phyloP scores from a whole-genome alignment of 2,113 vertebrate genomes.

The Guaruba guarouba region DNA sequence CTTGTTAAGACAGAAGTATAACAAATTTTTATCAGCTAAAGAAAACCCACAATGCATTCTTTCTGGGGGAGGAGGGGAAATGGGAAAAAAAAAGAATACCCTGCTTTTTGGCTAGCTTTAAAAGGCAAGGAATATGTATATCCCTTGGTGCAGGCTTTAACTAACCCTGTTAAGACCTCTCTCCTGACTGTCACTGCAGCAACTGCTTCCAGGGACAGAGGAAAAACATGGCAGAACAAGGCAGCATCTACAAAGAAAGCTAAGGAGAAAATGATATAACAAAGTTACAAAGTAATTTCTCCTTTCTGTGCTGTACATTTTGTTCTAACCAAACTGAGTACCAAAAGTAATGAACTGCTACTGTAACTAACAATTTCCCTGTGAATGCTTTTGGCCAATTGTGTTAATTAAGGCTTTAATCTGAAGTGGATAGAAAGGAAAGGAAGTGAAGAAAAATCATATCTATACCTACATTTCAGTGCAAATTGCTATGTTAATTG shows the following conservation, averaged over 20 bases:
- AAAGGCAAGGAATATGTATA: neutral
- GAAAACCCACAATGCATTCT: neutral
- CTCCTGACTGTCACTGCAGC: neutral
- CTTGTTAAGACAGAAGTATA: neutral
- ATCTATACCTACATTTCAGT: conserved; percentile 37
- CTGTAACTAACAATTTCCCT: neutral
- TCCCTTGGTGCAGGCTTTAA: neutral
- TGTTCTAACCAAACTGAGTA: neutral
- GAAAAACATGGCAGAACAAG: conserved; percentile 3
- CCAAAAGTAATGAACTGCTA: conserved; percentile 10
- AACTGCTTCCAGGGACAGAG: neutral
- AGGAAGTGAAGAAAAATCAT: conserved; percentile 17
- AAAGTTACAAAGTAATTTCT: neutral
- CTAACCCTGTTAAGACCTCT: neutral
- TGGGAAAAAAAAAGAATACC: neutral
- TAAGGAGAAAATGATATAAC: neutral
- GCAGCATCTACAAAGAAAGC: neutral
- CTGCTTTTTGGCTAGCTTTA: neutral
- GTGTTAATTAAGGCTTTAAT: conserved; percentile 38
- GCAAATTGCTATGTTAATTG: conserved; percentile 45
- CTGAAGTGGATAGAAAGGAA: conserved; percentile 3
- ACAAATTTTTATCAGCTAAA: neutral
- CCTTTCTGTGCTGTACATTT: neutral
- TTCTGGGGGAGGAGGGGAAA: neutral
- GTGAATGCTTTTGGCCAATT: neutral